Percentiles rank a stretch among this genome's conserved stretches.
Conservation (phyloP, 2,113 vertebrate genomes). For the Heloderma charlesbogerti region DNA sequence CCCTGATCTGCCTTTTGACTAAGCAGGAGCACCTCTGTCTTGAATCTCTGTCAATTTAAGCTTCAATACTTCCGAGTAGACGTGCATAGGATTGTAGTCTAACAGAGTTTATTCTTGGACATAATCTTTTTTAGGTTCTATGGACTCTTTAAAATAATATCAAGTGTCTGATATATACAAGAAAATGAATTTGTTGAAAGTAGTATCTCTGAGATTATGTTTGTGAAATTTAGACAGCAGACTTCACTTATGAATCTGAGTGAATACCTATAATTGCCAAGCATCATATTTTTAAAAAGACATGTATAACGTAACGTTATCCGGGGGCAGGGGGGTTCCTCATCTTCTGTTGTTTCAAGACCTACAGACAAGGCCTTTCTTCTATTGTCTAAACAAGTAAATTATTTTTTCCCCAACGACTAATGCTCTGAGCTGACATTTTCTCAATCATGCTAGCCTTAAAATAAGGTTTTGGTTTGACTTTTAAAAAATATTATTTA, state of each 20-base stretch:
- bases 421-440: conserved; percentile 74
- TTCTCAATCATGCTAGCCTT: conserved; percentile 84
- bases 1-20: too few relatives aligned
- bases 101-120: neutral
- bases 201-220: conserved; percentile 30
- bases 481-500: too few relatives aligned
- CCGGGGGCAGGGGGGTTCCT: conserved; percentile 30
- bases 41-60: too few relatives aligned
- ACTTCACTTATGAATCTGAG: too few relatives aligned
- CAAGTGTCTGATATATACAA: conserved; percentile 28
- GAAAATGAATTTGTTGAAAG: conserved; percentile 31
- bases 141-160: neutral
- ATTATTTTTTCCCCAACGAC: conserved; percentile 60
- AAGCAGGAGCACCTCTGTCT: too few relatives aligned
- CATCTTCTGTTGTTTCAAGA: conserved; percentile 61
- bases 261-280: neutral
- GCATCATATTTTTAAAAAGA: conserved; percentile 21
- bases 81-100: neutral
- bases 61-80: neutral
- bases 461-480: conserved; percentile 87
- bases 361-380: conserved; percentile 46
- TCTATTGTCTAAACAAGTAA: conserved; percentile 59
- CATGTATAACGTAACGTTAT: conserved; percentile 53
- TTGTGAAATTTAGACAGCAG: neutral
- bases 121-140: neutral